These are phyloP conservation scores for Dendronephthya gigantea DNA, from an alignment of 64 coral and sea anemone genomes.

Conservation along the genomic window DNA sequence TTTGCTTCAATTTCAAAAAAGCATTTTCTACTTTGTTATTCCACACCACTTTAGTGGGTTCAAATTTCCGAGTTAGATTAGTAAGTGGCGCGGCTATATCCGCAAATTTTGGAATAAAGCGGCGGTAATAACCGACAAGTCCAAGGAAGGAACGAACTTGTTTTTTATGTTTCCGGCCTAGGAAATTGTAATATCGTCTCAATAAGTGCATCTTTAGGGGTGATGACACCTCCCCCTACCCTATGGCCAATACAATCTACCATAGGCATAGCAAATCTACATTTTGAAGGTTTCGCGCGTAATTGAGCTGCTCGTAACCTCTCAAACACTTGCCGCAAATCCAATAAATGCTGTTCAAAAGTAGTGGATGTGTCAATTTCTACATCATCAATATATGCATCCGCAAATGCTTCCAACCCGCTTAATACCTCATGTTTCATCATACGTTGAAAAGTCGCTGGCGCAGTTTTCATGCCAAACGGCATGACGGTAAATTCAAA, in stretches of 20 bases:
- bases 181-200: constrained; percentile 25
- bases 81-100: constrained; percentile 9
- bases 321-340: background rate
- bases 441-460: constrained; percentile 51
- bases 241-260: constrained; percentile 15
- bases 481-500: constrained; percentile 42
- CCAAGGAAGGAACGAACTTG: constrained; percentile 45
- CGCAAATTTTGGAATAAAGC: constrained; percentile 28
- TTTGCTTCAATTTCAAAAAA: background rate
- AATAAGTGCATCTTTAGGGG: background rate
- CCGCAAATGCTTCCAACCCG: constrained; percentile 23
- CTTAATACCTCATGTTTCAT: constrained; percentile 4
- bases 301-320: constrained; percentile 13
- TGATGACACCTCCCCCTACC: constrained; percentile 24
- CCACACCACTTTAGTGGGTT: constrained; percentile 23
- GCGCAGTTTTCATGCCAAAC: constrained; percentile 38
- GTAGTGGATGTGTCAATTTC: background rate
- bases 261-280: constrained; percentile 22
- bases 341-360: background rate
- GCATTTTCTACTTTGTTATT: background rate
- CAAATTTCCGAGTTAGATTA: constrained; percentile 20
- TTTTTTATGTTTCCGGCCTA: constrained; percentile 25
- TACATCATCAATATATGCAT: constrained; percentile 44
- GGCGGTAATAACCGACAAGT: constrained; percentile 34
- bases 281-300: constrained; percentile 23